Percentiles rank a stretch among this genome's conserved stretches.
These are phyloP conservation scores for Eriosoma lanigerum DNA, from an alignment of 1,140 invertebrate genomes.

Conservation along the genomic window DNA sequence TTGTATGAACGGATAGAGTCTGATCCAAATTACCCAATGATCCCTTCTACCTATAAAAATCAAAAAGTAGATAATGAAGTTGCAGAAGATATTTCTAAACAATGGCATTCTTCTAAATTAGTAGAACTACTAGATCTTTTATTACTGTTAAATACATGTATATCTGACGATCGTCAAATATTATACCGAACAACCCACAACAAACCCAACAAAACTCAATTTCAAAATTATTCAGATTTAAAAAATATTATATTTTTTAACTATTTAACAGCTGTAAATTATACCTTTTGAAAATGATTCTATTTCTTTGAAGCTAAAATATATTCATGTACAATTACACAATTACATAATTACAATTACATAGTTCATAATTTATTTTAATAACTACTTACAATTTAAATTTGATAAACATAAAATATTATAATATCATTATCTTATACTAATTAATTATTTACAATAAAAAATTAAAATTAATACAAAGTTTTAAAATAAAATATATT, in stretches of 20 bases:
- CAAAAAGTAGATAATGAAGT: not conserved
- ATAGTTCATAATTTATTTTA: too few relatives aligned
- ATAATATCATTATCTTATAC: too few relatives aligned
- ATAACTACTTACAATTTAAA: too few relatives aligned
- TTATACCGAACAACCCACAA: not conserved
- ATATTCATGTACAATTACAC: too few relatives aligned
- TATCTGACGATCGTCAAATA: not conserved
- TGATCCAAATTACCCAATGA: constrained; percentile 42
- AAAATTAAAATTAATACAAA: too few relatives aligned
- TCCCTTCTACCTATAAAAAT: constrained; percentile 10
- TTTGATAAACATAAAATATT: too few relatives aligned
- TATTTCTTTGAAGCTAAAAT: too few relatives aligned
- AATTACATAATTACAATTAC: too few relatives aligned
- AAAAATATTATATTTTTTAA: constrained; percentile 27
- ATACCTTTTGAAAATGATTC: not conserved
- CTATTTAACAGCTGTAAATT: constrained; percentile 2
- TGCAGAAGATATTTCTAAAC: not conserved
- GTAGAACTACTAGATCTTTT: constrained; percentile 8
- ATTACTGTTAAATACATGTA: constrained; percentile 7
- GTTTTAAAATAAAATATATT: too few relatives aligned
- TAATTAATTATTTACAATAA: too few relatives aligned
- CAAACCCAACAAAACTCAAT: not conserved
- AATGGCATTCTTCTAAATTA: constrained; percentile 22
- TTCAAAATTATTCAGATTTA: constrained; percentile 1
- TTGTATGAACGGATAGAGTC: constrained; percentile 8